Base-by-base conservation (phyloP, 2,888 invertebrate genomes). In the Zootermopsis nevadensis region DNA sequence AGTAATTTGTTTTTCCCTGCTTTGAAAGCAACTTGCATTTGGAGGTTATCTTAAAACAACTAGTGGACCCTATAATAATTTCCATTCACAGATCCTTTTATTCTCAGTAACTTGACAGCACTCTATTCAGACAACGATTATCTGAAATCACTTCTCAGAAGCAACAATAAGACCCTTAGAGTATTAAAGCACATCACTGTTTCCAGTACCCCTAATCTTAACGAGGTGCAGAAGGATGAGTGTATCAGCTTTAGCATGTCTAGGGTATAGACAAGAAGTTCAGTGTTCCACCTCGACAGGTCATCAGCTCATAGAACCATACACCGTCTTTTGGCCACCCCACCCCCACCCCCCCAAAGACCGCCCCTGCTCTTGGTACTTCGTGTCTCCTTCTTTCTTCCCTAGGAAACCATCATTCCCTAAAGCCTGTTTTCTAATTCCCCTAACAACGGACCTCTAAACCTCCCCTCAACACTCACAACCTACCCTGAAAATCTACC, bases 371-470 rank as follows among this genome's bases (percentile, higher is more conserved):
- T 24, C 12, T 69, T 33, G 12, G 19, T 15, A 15, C 48, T 42
- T 48, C 19, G 48, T 48, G 48, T 60, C 38, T 12, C 27, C 38
- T 31, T 27, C 24, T 3, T 27, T 8, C 33, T 69, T 22, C 27
- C 24, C 33, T 30, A 10, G 69, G 19, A 66, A 69, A n/a, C 33
- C 69, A 22, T 33, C 69, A n/a, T 74, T 74, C 72, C 83, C 80
- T 80, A 30, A 48, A 76, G 81, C 76, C 53, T 83, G 66, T 81
- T 83, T 81, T 83, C 83, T 83, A 83, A 83, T 83, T 83, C 83
- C 83, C 83, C 80, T 60, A 74, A 83, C 83, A 81, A 35, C 76
- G 38, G 24, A 60, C 66, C 60, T n/a, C 60, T 60, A 60, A 60
- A 60, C 60, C 60, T 60, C 60, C 60, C 77, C 31, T 77, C 69